Conservation (phyloP, 2,797 vertebrate genomes). For the Bucorvus abyssinicus region DNA sequence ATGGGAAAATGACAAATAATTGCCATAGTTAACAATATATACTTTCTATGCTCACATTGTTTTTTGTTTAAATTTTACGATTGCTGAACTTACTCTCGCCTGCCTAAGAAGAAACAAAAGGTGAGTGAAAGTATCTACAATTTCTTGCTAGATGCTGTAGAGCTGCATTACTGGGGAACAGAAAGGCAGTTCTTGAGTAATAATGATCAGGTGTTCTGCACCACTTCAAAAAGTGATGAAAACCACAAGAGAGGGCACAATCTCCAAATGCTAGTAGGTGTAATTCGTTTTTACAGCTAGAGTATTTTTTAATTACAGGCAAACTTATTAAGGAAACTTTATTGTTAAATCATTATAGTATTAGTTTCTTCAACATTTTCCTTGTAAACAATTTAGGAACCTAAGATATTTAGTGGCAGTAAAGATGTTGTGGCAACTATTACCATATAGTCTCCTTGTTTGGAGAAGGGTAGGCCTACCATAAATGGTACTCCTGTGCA, state of each 20-base stretch:
- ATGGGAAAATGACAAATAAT: background rate
- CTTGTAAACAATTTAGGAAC: background rate
- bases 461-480: background rate
- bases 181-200: background rate
- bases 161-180: background rate
- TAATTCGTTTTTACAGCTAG: background rate
- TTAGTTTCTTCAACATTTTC: background rate
- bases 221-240: background rate
- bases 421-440: background rate
- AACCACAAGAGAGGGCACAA: rapidly evolving
- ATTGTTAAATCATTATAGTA: background rate
- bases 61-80: background rate
- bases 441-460: background rate
- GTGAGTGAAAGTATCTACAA: background rate
- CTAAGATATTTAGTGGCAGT: background rate
- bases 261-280: background rate
- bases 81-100: background rate
- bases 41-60: background rate
- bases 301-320: background rate
- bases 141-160: background rate
- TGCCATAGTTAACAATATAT: background rate
- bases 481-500: background rate
- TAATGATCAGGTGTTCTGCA: background rate
- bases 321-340: background rate
- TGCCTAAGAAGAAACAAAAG: background rate